These are phyloP conservation scores for Gymnosoma rotundatum DNA, from an alignment of 2,888 invertebrate genomes.

Conservation along the genomic window DNA sequence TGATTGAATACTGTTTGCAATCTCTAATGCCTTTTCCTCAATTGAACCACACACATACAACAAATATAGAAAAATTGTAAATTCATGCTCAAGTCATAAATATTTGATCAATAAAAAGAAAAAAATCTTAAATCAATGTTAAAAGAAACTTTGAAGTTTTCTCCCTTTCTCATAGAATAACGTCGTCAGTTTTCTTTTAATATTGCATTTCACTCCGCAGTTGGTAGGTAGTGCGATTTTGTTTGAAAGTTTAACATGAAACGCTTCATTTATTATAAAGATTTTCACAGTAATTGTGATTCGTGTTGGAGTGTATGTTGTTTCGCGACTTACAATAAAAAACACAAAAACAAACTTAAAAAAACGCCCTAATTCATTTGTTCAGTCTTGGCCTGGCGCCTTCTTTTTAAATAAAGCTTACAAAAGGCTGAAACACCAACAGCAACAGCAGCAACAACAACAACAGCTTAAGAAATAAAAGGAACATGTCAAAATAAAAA, in stretches of 20 bases:
- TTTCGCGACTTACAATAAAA: slow-evolving; percentile 75
- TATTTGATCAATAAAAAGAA: slow-evolving; percentile 60
- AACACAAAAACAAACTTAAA: not conserved
- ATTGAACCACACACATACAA: not conserved
- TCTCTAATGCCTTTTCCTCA: slow-evolving; percentile 8
- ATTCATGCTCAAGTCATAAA: slow-evolving; percentile 60
- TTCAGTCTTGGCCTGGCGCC: slow-evolving; percentile 76
- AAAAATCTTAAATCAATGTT: slow-evolving; percentile 31
- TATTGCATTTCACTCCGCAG: not conserved
- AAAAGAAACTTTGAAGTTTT: slow-evolving; percentile 21
- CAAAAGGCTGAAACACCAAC: slow-evolving; percentile 48
- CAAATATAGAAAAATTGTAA: slow-evolving; percentile 29
- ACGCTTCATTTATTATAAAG: slow-evolving; percentile 55
- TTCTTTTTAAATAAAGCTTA: slow-evolving; percentile 66
- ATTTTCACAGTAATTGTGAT: slow-evolving; percentile 56
- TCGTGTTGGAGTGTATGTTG: slow-evolving; percentile 76
- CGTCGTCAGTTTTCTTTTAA: slow-evolving; percentile 7
- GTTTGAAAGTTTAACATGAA: slow-evolving; percentile 50
- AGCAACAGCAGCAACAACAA: slow-evolving; percentile 9
- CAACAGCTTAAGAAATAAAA: slow-evolving; percentile 10
- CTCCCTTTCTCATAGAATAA: slow-evolving; percentile 35
- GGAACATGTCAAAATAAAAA: slow-evolving; percentile 62
- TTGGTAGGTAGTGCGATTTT: slow-evolving; percentile 42
- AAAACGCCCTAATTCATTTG: slow-evolving; percentile 80
- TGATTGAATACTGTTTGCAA: slow-evolving; percentile 44